Base-by-base conservation (phyloP, 2,113 vertebrate species). In the Peromyscus californicus region DNA sequence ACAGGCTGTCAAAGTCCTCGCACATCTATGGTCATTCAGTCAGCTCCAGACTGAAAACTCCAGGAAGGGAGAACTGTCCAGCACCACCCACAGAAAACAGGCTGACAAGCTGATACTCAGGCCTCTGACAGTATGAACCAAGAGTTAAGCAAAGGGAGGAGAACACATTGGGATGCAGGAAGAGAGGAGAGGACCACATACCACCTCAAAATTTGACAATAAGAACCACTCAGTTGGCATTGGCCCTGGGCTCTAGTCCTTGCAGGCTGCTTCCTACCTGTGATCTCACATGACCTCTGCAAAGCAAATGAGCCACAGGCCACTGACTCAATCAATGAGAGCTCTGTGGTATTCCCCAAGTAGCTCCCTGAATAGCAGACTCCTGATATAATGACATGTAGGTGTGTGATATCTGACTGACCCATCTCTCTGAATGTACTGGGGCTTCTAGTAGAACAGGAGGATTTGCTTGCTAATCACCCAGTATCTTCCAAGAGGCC, bases 321-420 rank as follows among this genome's bases (percentile, higher is more conserved):
- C 45, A 24, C 59, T 29, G n/a, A 83, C 29, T 36, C 54, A 29
- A 19, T n/a, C 51, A 36, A n/a, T 63, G 9, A 33, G 19, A 33
- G 75, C 24, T 45, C 75, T 48, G 75, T 45, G 42, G 36, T 74
- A 39, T n/a, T 74, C 70, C 19, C n/a, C n/a, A 39, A 39, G n/a
- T 74, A 7, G n/a, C 9, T 22, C n/a, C 5, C 36, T n/a, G 8
- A 42, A 76, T 15, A 45, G 84, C 45, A 59, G 75, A 51, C 22
- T 22, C 7, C 16, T 39, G 21, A 61, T 45, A 3, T 2, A 2
- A 33, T 0, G 57, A 74, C 0, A 24, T 24, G 59, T 0, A 11
- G 36, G 3, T 16, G 1, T n/a, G 42, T 33, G 72, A 33, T 33
- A 36, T 29, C 5, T 79, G 8, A 79, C 29, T 5, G n/a, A 17